Evolutionary conservation across 2,797 vertebrate species (phyloP), one percentile per base, ranked within the genome.

Genomic region (Sebastes diaconus): DNA sequence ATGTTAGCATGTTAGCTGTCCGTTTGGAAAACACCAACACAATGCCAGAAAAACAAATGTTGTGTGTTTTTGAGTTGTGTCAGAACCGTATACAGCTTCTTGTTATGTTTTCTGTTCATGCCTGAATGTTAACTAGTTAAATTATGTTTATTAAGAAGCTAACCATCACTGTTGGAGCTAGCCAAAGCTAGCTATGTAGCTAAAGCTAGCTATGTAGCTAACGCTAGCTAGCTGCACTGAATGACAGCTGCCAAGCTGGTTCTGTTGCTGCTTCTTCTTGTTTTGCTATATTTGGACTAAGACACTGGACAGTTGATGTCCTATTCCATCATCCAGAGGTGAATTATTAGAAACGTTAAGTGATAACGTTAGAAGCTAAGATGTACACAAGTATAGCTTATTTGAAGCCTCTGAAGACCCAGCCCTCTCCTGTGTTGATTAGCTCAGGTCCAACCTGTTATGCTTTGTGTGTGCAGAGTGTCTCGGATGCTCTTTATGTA

Each of bases 241-340:
- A 66, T 92, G 89, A 89, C 90, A 92, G 85, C 74, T 88, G 75
- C 52, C 59, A 25, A 9, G 36, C 71, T 86, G 54, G 5, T 30
- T 55, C 16, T 55, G 16, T 8, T 25, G 0, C 0, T 4, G 16
- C 4, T 42, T 18, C 2, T 72, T 52, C 29, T 9, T 67, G 30
- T 29, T 39, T 22, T 20, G 5, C 16, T 25, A 27, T 0, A 25
- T 34, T 3, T 27, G 1, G 6, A 10, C 3, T 3, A 25, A 36
- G 11, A 13, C 4, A 11, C 16, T 59, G 13, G 0, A 6, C 4
- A 16, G 3, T 1, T 46, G 9, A 25, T 36, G 25, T 25, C 52
- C 4, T 30, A 1, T 25, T 9, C 4, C 3, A 39, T 25, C 20
- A 24, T 8, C 8, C 3, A 29, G 8, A 20, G 0, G 2, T 27